Conservation (phyloP, 2,888 invertebrate species). For the Erebia ligea region DNA sequence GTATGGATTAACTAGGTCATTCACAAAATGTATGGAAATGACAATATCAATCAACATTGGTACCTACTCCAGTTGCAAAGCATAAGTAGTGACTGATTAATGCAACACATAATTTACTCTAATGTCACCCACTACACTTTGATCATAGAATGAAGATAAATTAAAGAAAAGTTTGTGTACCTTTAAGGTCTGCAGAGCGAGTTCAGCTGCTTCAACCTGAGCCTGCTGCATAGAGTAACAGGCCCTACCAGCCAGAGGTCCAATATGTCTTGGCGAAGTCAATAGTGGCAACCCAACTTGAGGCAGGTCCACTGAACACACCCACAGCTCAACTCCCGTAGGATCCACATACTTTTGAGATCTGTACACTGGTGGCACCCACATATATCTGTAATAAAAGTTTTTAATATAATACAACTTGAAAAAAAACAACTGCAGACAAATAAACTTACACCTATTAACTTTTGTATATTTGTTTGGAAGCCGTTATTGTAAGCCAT, state of each 20-base stretch:
- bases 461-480: no score
- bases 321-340: constrained; percentile 57
- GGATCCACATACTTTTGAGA: constrained; percentile 61
- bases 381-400: constrained; percentile 60
- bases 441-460: no score
- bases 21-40: no score
- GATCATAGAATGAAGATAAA: no score
- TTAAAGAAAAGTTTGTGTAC: constrained; percentile 45
- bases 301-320: constrained; percentile 63
- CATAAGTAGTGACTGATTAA: no score
- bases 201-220: constrained; percentile 65
- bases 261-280: constrained; percentile 52
- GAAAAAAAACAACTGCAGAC: background rate
- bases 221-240: constrained; percentile 63
- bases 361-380: constrained; percentile 64
- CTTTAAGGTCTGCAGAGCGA: constrained; percentile 63
- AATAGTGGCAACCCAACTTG: constrained; percentile 63
- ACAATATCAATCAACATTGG: no score
- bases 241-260: constrained; percentile 58
- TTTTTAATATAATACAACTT: background rate
- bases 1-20: no score
- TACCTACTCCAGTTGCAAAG: no score
- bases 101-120: no score
- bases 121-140: no score
- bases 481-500: no score